Evolutionary conservation across 1,140 invertebrate species (phyloP), one percentile per base, ranked within the genome.

Genomic region (Hyles vespertilio): DNA sequence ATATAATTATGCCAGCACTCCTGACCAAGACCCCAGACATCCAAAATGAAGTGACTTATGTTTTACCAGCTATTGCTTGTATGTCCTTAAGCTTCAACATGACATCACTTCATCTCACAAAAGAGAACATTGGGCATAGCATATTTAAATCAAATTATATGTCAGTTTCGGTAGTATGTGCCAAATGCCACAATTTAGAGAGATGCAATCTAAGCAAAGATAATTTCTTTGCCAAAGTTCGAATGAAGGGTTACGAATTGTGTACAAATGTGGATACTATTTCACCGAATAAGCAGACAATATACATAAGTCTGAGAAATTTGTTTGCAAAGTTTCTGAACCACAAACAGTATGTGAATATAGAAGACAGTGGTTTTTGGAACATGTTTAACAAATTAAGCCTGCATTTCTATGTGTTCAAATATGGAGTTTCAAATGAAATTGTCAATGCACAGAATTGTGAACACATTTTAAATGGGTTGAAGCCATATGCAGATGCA

Each of bases 311-410:
- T 9, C 51, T 87, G 1, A 74, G 69, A 50, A 77, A 56, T 53
- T 63, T 90, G 10, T 79, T 89, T 70, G 70, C 65, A 9, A 87
- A 85, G 58, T 89, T 89, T 69, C 66, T 89, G 45, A 83, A 87
- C 70, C 58, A 58, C 49, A 82, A 79, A 44, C 62, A 79, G 5
- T 86, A 86, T 65, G 32, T n/a, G n/a, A 65, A 73, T 53, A 51
- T 81, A 52, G 63, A 68, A 47, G 65, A 72, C 11, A 72, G 34
- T 64, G 67, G 72, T 48, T 87, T 72, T 63, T 84, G 78, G 79
- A 65, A 78, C 32, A 60, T 89, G 10, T 65, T 88, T 22, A 59
- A 57, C 12, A 65, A 72, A 53, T 60, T 88, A 8, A 77, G 77
- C 50, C 74, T 80, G 55, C 89, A 90, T 64, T 86, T 70, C 70